These are phyloP conservation scores for Actinostola sp. DNA, from an alignment of 92 coral and sea anemone species.

Conservation along the genomic window DNA sequence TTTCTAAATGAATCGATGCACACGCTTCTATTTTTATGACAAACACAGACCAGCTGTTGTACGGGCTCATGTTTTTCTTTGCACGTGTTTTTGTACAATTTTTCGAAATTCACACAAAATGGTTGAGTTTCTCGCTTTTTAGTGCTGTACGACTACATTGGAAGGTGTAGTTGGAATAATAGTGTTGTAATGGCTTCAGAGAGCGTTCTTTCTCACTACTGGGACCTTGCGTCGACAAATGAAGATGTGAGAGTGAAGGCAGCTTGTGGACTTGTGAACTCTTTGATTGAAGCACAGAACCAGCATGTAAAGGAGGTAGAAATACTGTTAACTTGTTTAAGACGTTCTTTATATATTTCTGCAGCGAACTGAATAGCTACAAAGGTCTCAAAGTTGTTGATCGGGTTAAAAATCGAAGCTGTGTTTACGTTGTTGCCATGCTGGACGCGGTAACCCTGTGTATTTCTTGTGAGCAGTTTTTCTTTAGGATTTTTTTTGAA, in stretches of 20 bases:
- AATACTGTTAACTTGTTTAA: no score
- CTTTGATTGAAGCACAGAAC: conserved; percentile 61
- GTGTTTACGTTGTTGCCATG: no score
- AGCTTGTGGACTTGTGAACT: conserved; percentile 58
- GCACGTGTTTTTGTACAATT: conserved; percentile 30
- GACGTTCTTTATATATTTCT: no score
- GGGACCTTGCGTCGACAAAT: conserved; percentile 91
- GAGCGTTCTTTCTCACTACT: conserved; percentile 73
- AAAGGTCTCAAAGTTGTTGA: no score
- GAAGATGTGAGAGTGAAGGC: conserved; percentile 83
- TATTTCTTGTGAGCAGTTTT: no score
- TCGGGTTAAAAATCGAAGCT: no score
- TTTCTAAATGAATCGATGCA: not conserved
- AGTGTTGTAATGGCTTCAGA: conserved; percentile 67
- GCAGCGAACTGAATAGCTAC: no score
- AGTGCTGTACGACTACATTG: not conserved
- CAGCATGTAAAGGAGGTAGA: conserved; percentile 42
- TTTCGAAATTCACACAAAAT: not conserved
- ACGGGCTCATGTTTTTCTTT: conserved; percentile 28
- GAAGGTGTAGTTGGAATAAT: not conserved
- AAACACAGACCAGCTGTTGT: conserved; percentile 1
- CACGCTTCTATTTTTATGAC: conserved; percentile 1
- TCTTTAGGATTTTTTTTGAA: no score
- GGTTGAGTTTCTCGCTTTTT: not conserved
- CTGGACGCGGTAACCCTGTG: no score